Evolutionary conservation across 2,797 vertebrate genomes (phyloP).

Genomic region (Micromesistius poutassou): DNA sequence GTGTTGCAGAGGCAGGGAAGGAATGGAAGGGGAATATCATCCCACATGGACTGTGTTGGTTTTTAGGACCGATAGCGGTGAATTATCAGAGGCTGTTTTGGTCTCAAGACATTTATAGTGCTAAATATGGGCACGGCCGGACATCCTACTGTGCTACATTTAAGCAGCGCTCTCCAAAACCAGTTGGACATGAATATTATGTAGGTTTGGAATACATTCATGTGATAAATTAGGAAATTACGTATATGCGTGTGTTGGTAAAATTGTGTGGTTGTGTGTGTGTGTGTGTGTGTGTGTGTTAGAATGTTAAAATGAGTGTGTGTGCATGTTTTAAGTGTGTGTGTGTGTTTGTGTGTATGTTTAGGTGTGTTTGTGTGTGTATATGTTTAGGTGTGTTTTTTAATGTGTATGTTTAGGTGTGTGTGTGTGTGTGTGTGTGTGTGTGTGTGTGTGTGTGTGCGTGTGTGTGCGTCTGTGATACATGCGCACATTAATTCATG

Average conservation of each 20-base stretch:
- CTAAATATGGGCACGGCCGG: too few species aligned
- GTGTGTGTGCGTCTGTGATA: not conserved
- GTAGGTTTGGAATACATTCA: too few species aligned
- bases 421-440: not conserved
- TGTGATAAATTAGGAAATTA: not conserved
- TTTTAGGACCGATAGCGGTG: too few species aligned
- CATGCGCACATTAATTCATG: not conserved
- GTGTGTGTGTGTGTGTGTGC: not conserved
- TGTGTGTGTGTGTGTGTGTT: not conserved
- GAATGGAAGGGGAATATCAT: too few species aligned
- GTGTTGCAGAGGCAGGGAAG: too few species aligned
- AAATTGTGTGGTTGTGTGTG: not conserved
- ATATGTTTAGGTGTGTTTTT: not conserved
- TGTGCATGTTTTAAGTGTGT: not conserved
- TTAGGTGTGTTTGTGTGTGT: not conserved
- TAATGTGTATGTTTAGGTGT: too few species aligned
- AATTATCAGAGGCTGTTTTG: too few species aligned
- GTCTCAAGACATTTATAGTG: too few species aligned
- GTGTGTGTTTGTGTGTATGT: not conserved
- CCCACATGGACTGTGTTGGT: too few species aligned
- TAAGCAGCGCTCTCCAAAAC: too few species aligned
- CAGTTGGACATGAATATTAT: not conserved
- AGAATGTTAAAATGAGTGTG: not conserved
- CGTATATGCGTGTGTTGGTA: not conserved
- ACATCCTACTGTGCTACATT: too few species aligned